A percentile compares a stretch with the other conserved stretches of the same genome.
phyloP scores from a whole-genome alignment of 2,113 vertebrate species.

The Sarotherodon lohbergeri region DNA sequence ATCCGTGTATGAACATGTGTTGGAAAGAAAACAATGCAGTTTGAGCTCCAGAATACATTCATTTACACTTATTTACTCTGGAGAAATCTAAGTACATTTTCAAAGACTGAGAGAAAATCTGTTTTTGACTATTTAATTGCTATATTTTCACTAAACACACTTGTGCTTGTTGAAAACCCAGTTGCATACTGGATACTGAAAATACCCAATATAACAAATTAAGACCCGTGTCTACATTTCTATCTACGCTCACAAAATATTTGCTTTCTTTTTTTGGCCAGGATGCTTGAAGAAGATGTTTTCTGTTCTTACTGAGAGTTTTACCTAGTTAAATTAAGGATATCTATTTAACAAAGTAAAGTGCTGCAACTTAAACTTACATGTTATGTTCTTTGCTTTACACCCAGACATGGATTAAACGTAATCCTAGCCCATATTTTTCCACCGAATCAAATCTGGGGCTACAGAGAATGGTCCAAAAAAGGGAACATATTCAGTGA shows the following conservation, averaged over 20 bases:
- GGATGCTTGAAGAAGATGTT: neutral
- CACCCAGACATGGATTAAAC: neutral
- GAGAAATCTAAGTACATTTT: neutral
- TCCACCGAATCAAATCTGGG: neutral
- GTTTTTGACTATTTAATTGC: neutral
- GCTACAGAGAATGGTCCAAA: neutral
- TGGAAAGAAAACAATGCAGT: neutral
- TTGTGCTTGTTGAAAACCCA: rapidly evolving
- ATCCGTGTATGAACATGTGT: neutral
- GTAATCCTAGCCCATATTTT: neutral
- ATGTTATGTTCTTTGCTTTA: neutral
- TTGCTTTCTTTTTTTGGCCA: neutral
- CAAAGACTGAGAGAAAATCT: neutral
- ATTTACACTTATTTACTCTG: neutral
- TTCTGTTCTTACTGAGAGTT: neutral
- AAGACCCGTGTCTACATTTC: neutral
- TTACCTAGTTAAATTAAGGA: rapidly evolving
- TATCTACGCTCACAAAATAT: neutral
- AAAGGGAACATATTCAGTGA: neutral
- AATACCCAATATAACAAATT: neutral
- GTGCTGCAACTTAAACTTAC: neutral
- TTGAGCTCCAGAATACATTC: neutral
- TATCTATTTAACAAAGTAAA: neutral
- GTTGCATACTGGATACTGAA: neutral
- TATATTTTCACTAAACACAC: neutral